phyloP scores from a whole-genome alignment of 64 coral and sea anemone genomes.

The Dendronephthya gigantea region DNA sequence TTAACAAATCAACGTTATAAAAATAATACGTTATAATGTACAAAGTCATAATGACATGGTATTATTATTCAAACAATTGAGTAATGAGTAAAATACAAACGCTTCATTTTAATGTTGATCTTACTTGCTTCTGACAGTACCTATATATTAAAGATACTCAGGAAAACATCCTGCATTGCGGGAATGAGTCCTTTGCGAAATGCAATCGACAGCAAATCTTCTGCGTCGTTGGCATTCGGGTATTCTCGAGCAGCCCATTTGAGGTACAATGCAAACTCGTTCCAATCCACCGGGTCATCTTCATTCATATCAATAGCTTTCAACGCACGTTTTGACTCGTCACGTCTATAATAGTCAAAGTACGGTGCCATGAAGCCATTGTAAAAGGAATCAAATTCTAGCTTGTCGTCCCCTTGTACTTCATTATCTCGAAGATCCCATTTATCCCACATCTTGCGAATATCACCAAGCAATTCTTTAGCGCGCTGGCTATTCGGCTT shows the following conservation, averaged over 20 bases:
- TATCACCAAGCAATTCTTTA: not conserved
- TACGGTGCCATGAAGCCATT: slow-evolving; percentile 58
- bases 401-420: not conserved
- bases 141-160: no score
- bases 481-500: not conserved
- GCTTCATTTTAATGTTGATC: no score
- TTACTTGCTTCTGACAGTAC: no score
- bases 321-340: slow-evolving; percentile 35
- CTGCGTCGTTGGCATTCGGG: slow-evolving; percentile 29
- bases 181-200: slow-evolving; percentile 48
- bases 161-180: slow-evolving; percentile 46
- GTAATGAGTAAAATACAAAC: no score
- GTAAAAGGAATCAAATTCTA: slow-evolving; percentile 53
- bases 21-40: no score
- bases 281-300: slow-evolving; percentile 50
- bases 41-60: no score
- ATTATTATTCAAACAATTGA: no score
- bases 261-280: slow-evolving; percentile 56
- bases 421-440: slow-evolving; percentile 11
- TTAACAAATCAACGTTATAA: no score
- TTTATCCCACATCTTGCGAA: slow-evolving; percentile 4
- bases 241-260: slow-evolving; percentile 55
- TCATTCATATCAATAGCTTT: slow-evolving; percentile 53
- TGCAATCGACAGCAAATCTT: slow-evolving; percentile 37
- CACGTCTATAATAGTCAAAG: slow-evolving; percentile 44